Base-by-base conservation (phyloP, 2,113 vertebrate genomes). In the Paramisgurnus dabryanus region DNA sequence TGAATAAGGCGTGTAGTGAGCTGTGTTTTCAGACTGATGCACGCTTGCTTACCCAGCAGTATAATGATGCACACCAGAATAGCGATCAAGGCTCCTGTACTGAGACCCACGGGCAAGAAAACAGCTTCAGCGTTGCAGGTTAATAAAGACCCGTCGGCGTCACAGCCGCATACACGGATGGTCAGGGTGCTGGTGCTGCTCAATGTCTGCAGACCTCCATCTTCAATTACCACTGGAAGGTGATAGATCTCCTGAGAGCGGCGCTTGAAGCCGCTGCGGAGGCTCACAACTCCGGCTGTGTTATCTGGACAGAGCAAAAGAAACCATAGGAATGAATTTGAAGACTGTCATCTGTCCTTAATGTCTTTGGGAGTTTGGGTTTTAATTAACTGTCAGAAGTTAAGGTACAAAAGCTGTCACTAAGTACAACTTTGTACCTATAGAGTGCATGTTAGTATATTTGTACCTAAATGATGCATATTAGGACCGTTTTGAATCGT, bases 171-270 rank as follows among this genome's bases (percentile, higher is more conserved):
- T 17, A 99, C 97, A 3, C 94, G 94, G 84, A 99, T 95, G 53
- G 96, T 98, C 90, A 99, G 86, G 3, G 96, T 99, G 81, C 94
- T 95, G 1, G 98, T 99, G 91, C 98, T 97, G 94, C 95, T 99
- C 87, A 96, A 95, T 17, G 95, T 89, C 6, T 96, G 97, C 55
- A 97, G 98, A 77, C 95, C 98, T 67, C 96, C 96, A 80, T 99
- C 98, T 85, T 98, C 95, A 55, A 98, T 96, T 69, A 97, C 90
- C 75, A 99, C 85, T 0, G 95, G 95, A 47, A 99, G 94, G 58
- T 96, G 91, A 80, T 96, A 97, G 50, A 96, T 87, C 87, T 98
- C 96, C 84, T 98, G 95, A n/a, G 94, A 86, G 55, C 94, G 95
- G 3, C 96, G 94, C n/a, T 92, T 93, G 84, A 98, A 99, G 73